Base-by-base conservation (phyloP, 2,888 invertebrate genomes). In the Dolichopus griseipennis region DNA sequence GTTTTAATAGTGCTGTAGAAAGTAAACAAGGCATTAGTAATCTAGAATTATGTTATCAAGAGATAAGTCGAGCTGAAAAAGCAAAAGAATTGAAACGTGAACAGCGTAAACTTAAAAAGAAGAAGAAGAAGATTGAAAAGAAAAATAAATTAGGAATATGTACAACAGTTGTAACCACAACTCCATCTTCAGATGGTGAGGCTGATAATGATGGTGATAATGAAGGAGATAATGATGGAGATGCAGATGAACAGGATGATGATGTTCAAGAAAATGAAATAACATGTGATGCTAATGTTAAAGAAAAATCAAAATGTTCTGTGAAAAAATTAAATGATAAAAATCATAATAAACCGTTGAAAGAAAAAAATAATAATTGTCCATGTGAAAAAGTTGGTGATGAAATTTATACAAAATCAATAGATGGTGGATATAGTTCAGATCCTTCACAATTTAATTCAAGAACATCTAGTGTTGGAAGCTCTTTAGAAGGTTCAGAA, bases 1-100 rank as follows among this genome's bases (percentile, higher is more conserved):
- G 91, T 81, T 96, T 95, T 81, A 93, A 92, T 85, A 90, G 91
- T 74, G 92, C 93, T 6, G 90, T 95, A 37, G 95, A 96, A 81
- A 87, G 87, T 71, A 95, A 95, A 79, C 90, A 91, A 76, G 93
- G 93, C 34, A 90, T 93, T 33, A 91, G 93, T 64, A 93, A 95
- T 78, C 83, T 96, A 71, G 94, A 96, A 82, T 83, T 95, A 72
- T 83, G 95, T 41, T 95, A 92, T 76, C 90, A 93, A 73, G 94
- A 95, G 82, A 85, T 95, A 71, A 90, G 91, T 66, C 90, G 92
- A 74, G 94, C 94, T 74, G 95, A 95, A 80, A 86, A 90, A 71
- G 89, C 89, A 9, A 90, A 93, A 77, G 91, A 92, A 76, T 90
- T 92, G 75, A 86, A 91, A 74, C 91, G 91, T 76, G 93, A 95